Conservation (phyloP, 1,140 invertebrate genomes). For the Pantala flavescens region DNA sequence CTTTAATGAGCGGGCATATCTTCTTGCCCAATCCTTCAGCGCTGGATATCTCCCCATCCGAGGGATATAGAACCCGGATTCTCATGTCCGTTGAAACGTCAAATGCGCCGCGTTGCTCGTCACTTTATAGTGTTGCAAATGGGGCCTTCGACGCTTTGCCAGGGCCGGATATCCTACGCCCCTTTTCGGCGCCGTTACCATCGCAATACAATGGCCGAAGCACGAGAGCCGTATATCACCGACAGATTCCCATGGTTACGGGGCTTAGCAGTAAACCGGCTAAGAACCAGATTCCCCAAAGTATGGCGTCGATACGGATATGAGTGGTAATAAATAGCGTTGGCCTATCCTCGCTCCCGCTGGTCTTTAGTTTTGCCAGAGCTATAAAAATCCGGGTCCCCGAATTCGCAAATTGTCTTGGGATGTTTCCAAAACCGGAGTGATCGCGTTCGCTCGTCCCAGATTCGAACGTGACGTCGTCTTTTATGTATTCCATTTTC, state of each 20-base stretch:
- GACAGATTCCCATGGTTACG: not conserved
- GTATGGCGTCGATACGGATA: not conserved
- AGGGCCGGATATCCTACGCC: not conserved
- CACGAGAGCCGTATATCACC: not conserved
- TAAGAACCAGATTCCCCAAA: not conserved
- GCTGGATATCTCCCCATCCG: too few relatives aligned
- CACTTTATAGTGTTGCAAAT: not conserved
- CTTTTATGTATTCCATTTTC: too few relatives aligned
- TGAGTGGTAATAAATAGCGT: not conserved
- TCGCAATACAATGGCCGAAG: not conserved
- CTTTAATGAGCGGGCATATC: too few relatives aligned
- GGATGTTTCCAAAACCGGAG: not conserved
- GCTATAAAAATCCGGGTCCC: not conserved
- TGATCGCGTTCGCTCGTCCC: not conserved
- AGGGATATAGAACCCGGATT: too few relatives aligned
- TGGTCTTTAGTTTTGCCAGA: not conserved
- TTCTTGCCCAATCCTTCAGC: too few relatives aligned
- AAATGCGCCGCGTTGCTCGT: not conserved
- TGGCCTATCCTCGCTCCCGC: not conserved
- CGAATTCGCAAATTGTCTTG: not conserved
- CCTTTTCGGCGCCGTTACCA: not conserved
- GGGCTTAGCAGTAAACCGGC: not conserved
- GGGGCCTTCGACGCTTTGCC: not conserved
- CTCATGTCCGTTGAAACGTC: too few relatives aligned
- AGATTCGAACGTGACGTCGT: not conserved